Conservation (phyloP, 2,797 vertebrate genomes). For the Ciconia nigra region DNA sequence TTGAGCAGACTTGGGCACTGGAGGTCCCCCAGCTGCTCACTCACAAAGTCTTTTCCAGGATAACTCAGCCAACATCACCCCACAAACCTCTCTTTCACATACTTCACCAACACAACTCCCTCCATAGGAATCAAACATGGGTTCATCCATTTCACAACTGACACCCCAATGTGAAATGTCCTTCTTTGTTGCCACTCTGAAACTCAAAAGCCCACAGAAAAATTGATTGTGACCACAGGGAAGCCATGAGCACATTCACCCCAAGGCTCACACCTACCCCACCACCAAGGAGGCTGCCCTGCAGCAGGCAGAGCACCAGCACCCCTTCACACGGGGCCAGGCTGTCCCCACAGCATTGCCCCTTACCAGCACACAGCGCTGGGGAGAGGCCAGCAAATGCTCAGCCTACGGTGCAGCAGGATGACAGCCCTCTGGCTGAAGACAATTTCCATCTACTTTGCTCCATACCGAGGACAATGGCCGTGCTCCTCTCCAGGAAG, state of each 20-base stretch:
- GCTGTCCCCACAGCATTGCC: neutral
- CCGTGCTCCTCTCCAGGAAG: neutral
- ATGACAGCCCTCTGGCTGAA: fast-evolving
- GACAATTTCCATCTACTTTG: neutral
- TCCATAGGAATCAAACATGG: neutral
- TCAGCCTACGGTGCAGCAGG: neutral
- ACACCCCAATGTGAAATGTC: too few relatives aligned
- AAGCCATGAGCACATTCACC: neutral
- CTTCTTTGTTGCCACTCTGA: neutral
- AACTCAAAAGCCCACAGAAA: neutral
- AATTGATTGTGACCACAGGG: neutral
- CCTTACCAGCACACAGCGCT: fast-evolving
- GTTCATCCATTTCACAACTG: neutral
- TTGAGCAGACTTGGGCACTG: neutral
- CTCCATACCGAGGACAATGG: fast-evolving
- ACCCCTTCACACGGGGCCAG: neutral
- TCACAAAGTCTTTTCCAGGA: neutral
- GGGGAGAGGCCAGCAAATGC: too few relatives aligned
- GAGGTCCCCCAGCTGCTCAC: neutral
- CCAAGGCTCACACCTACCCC: neutral
- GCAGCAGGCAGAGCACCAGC: neutral
- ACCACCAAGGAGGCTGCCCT: neutral
- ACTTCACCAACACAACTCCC: neutral
- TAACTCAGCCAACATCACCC: neutral
- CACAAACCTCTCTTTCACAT: neutral